Conservation (phyloP, 2,797 vertebrate species). For the Graptemys geographica region DNA sequence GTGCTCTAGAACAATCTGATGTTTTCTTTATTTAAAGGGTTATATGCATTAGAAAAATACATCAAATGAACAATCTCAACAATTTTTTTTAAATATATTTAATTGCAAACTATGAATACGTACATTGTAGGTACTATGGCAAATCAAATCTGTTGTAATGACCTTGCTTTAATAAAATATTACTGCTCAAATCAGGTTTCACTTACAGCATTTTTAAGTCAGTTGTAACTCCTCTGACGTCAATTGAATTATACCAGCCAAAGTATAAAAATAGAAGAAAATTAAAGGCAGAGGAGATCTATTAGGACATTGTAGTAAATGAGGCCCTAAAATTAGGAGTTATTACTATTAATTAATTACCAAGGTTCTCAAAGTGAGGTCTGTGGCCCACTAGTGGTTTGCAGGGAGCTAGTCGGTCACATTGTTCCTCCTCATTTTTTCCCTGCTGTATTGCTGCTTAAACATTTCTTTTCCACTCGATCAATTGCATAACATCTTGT, state of each 20-base stretch:
- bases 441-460: no score
- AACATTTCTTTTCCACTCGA: no score
- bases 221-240: not conserved
- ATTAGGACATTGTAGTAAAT: not conserved
- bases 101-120: not conserved
- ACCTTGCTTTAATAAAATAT: not conserved
- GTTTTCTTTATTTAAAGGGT: not conserved
- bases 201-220: not conserved
- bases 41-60: not conserved
- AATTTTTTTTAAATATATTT: not conserved
- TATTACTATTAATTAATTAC: not conserved
- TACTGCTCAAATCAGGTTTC: not conserved
- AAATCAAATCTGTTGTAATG: not conserved
- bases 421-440: no score
- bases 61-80: not conserved
- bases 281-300: not conserved
- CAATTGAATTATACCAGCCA: not conserved
- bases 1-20: not conserved
- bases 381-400: no score
- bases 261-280: not conserved
- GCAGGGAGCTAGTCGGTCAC: no score
- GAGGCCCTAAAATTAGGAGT: not conserved
- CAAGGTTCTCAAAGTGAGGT: not conserved
- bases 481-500: no score
- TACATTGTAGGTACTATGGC: not conserved